Conservation (phyloP, 2,797 vertebrate genomes). For the Octomys mimax region DNA sequence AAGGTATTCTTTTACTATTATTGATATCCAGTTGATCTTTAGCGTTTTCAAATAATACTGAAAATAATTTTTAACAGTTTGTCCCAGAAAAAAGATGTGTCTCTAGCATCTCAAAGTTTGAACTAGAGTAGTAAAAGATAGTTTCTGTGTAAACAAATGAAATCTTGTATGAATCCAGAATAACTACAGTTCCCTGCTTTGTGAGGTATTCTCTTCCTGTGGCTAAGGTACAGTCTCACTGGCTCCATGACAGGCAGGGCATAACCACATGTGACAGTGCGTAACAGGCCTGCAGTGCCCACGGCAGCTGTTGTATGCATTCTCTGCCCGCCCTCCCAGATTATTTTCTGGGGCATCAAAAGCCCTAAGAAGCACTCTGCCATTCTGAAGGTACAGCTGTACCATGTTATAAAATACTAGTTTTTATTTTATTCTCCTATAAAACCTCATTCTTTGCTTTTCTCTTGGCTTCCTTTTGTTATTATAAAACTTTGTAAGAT, state of each 20-base stretch:
- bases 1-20: slow-evolving; percentile 38
- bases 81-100: slow-evolving; percentile 50
- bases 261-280: neutral
- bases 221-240: neutral
- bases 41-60: slow-evolving; percentile 60
- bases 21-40: slow-evolving; percentile 40
- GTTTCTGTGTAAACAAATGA: slow-evolving; percentile 38
- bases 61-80: slow-evolving; percentile 61
- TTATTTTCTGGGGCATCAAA: neutral
- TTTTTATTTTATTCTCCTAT: neutral
- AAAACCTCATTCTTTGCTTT: slow-evolving; percentile 60
- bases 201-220: neutral
- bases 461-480: neutral
- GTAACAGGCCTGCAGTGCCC: neutral
- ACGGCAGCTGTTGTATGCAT: neutral
- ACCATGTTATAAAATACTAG: neutral
- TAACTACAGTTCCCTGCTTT: neutral
- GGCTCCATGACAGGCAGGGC: neutral
- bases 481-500: slow-evolving; percentile 35
- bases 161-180: slow-evolving; percentile 36
- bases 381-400: neutral
- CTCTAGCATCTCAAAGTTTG: slow-evolving; percentile 24
- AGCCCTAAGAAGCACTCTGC: slow-evolving; percentile 7
- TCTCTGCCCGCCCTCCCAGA: neutral
- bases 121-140: slow-evolving; percentile 51